These are phyloP conservation scores for Cephalopterus ornatus DNA, from an alignment of 2,113 vertebrate species.

Conservation along the genomic window DNA sequence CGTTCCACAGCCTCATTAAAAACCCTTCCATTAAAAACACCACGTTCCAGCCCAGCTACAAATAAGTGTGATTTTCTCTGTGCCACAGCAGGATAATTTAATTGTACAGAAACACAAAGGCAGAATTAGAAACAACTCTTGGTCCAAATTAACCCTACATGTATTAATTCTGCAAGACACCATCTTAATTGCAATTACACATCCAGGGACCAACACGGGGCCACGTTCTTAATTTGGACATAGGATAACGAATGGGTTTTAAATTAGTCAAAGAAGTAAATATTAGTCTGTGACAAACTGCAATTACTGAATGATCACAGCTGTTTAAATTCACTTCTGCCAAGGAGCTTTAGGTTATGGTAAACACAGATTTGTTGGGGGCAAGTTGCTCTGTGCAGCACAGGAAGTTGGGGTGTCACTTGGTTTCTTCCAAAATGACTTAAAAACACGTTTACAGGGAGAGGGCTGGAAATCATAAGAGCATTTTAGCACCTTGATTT, in stretches of 20 bases:
- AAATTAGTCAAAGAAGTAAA: conserved; percentile 28
- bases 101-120: not conserved
- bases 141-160: conserved; percentile 34
- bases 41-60: not conserved
- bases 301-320: not conserved
- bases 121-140: not conserved
- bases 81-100: not conserved
- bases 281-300: not conserved
- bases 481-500: not conserved
- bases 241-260: not conserved
- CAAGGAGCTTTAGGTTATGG: not conserved
- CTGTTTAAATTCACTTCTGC: not conserved
- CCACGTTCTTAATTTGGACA: not conserved
- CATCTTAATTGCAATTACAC: not conserved
- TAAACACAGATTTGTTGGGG: not conserved
- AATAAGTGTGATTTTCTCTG: not conserved
- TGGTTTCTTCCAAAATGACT: not conserved
- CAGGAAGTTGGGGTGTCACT: not conserved
- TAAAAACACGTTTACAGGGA: not conserved
- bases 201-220: not conserved
- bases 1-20: not conserved
- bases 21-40: not conserved
- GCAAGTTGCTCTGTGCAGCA: not conserved
- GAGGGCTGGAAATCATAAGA: not conserved
- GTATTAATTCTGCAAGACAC: not conserved